Percentiles rank a stretch among this genome's conserved stretches.
Evolutionary conservation across 2,888 invertebrate species (phyloP).

Genomic region (Axea sp.): DNA sequence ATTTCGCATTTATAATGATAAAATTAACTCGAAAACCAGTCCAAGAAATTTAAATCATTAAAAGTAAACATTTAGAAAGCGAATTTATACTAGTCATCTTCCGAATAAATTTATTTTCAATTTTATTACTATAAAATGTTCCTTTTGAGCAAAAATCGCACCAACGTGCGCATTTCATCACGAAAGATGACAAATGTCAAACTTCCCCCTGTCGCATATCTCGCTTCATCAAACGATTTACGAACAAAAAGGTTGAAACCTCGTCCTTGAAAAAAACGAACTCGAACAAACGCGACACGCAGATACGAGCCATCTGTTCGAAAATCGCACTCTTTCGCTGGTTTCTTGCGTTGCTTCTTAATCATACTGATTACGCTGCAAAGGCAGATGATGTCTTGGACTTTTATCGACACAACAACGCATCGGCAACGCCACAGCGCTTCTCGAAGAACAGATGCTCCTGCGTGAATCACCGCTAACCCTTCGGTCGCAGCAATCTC

Average conservation of each 20-base stretch:
- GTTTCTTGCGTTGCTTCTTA: conserved; percentile 48
- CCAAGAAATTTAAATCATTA: too few species aligned
- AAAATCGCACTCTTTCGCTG: conserved; percentile 33
- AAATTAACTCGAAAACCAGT: too few species aligned
- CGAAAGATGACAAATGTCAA: conserved; percentile 6
- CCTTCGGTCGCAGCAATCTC: conserved; percentile 16
- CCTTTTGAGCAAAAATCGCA: too few species aligned
- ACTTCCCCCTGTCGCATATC: background rate
- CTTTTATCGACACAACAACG: conserved; percentile 31
- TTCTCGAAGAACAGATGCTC: conserved; percentile 40
- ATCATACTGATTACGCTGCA: conserved; percentile 45
- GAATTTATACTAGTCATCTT: too few species aligned
- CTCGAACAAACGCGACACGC: conserved; percentile 17
- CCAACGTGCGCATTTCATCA: background rate
- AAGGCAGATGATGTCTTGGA: conserved; percentile 47
- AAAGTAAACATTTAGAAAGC: too few species aligned
- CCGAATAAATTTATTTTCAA: too few species aligned
- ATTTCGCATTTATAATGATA: too few species aligned
- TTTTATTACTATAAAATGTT: too few species aligned
- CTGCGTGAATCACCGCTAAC: conserved; percentile 32
- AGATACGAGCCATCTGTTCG: conserved; percentile 40
- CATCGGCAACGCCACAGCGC: conserved; percentile 1
- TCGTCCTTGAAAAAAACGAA: conserved; percentile 18
- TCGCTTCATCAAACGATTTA: conserved; percentile 6
- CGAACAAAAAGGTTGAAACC: conserved; percentile 9